phyloP scores from a whole-genome alignment of 2,888 invertebrate species.

The Caenorhabditis imperialis region DNA sequence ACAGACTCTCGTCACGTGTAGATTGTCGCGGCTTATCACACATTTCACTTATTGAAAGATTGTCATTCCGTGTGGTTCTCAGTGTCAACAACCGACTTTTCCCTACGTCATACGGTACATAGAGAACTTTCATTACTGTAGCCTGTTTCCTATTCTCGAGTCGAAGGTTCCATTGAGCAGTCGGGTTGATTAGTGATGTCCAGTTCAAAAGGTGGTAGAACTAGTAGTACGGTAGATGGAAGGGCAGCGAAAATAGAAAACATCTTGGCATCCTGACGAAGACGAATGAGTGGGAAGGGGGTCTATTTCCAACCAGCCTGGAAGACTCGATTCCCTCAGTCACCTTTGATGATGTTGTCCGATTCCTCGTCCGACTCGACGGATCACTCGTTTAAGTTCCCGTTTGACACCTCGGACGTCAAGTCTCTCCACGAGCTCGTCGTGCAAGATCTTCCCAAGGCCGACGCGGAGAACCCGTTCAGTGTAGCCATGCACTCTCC shows the following conservation, averaged over 20 bases:
- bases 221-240: slow-evolving; percentile 5
- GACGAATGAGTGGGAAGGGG: slow-evolving; percentile 14
- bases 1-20: slow-evolving; percentile 37
- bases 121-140: no score
- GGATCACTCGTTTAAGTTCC: slow-evolving; percentile 33
- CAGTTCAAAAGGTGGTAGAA: no score
- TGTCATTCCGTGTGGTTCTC: slow-evolving; percentile 13
- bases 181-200: no score
- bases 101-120: not conserved
- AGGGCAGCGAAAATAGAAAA: slow-evolving; percentile 7
- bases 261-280: slow-evolving; percentile 16
- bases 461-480: slow-evolving; percentile 50
- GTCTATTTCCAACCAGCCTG: slow-evolving; percentile 26
- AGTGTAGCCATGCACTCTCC: slow-evolving; percentile 54
- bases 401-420: slow-evolving; percentile 28
- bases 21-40: slow-evolving; percentile 28
- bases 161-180: no score
- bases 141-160: no score
- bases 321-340: slow-evolving; percentile 2
- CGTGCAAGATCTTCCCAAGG: slow-evolving; percentile 34
- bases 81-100: slow-evolving; percentile 17
- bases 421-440: slow-evolving; percentile 33
- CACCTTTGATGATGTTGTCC: slow-evolving; percentile 24
- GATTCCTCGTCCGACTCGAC: slow-evolving; percentile 38
- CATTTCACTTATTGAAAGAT: slow-evolving; percentile 22